Conservation (phyloP, 1,140 invertebrate genomes). For the Pectinophora gossypiella region DNA sequence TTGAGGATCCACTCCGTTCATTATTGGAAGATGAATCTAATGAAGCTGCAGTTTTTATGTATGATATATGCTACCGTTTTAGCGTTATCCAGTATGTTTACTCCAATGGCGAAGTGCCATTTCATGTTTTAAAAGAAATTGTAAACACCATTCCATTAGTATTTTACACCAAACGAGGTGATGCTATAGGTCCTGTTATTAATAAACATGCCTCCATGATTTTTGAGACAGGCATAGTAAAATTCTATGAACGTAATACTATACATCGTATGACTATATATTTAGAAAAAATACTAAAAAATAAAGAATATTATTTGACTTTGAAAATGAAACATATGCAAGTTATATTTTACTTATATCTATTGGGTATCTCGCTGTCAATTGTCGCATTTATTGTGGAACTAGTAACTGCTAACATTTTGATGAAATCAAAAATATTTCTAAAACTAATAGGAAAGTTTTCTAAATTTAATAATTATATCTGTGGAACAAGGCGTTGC, state of each 20-base stretch:
- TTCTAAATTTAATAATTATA: too few species aligned
- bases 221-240: background rate
- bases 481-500: too few species aligned
- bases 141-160: background rate
- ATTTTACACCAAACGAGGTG: background rate
- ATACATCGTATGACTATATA: background rate
- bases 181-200: background rate
- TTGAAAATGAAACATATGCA: background rate
- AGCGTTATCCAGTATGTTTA: background rate
- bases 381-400: background rate
- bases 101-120: background rate
- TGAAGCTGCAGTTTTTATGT: background rate
- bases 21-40: background rate
- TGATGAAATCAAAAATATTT: too few species aligned
- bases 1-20: background rate
- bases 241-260: background rate
- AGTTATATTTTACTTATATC: background rate
- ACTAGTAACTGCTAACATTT: too few species aligned
- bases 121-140: background rate
- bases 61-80: background rate
- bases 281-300: background rate
- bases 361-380: background rate
- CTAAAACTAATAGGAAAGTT: too few species aligned
- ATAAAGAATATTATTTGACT: background rate
- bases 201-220: background rate